Conservation (phyloP, 2,888 invertebrate species). For the Limnephilus marmoratus region DNA sequence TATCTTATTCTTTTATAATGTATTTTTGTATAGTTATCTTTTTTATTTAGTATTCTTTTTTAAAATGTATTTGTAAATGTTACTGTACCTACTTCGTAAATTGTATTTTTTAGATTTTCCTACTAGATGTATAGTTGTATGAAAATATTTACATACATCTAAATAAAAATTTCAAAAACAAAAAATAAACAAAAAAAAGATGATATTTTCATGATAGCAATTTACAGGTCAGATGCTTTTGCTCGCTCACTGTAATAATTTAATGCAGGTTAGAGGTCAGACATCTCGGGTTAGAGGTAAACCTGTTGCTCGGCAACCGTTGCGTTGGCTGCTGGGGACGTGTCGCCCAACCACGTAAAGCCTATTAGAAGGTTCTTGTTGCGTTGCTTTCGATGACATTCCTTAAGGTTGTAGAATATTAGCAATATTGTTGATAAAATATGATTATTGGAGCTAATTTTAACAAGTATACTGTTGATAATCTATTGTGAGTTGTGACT, state of each 20-base stretch:
- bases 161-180: too few relatives aligned
- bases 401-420: neutral
- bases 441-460: neutral
- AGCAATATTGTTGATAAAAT: neutral
- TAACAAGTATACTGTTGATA: neutral
- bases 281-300: neutral
- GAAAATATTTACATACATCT: too few relatives aligned
- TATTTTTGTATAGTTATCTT: too few relatives aligned
- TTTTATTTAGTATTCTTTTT: too few relatives aligned
- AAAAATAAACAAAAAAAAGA: too few relatives aligned
- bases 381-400: neutral
- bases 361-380: neutral
- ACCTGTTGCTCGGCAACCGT: neutral
- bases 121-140: too few relatives aligned
- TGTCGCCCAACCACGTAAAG: conserved; percentile 2
- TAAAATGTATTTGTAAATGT: too few relatives aligned
- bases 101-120: too few relatives aligned
- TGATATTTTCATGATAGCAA: neutral
- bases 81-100: too few relatives aligned
- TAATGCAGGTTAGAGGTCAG: neutral
- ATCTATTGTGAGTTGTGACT: neutral
- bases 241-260: neutral
- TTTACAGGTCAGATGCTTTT: neutral
- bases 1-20: too few relatives aligned
- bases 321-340: neutral